Base-by-base conservation (phyloP, 2,888 invertebrate genomes). In the Leucophenga montana region DNA sequence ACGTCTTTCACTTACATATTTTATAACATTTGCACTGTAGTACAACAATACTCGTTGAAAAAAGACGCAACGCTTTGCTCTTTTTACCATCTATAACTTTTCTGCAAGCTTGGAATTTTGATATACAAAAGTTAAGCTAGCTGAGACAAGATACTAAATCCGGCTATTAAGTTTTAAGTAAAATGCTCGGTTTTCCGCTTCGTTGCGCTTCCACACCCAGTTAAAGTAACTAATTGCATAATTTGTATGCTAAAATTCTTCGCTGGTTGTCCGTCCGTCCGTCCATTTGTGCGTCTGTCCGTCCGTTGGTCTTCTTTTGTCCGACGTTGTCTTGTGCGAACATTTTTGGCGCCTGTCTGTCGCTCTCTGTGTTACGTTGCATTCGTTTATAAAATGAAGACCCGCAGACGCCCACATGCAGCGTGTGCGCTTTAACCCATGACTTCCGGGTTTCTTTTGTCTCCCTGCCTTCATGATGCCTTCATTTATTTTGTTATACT, bases 161-260 rank as follows among this genome's bases (percentile, higher is more conserved):
- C 39, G 8, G 16, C 18, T 18, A 8, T 39, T n/a, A 39, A 39
- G 39, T 39, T 39, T 39, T 39, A 39, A 39, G 39, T 39, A 39
- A 39, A 39, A 39, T 39, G 39, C 39, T 39, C 11, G 39, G 39
- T 61, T 39, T 61, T 39, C 9, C 18, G 54, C 54, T 54, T 9
- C 54, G 22, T 54, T 18, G 22, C 22, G 20, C 54, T 61, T 5
- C 9, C 61, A 61, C 13, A n/a, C 39, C 14, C 61, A 57, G 67
- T 20, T 54, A 70, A 77, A 72, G 46, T 59, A 61, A 50, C 80
- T 87, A 88, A 87, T 86, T 86, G 83, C 86, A 85, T 86, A 86
- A 87, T 86, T 88, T 87, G 86, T 85, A 87, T 87, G 86, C 87
- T 84, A 79, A 82, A 82, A 80, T 79, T 80, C 81, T 77, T 78